Conservation (phyloP, 2,888 invertebrate species). For the Scotopteryx bipunctaria region DNA sequence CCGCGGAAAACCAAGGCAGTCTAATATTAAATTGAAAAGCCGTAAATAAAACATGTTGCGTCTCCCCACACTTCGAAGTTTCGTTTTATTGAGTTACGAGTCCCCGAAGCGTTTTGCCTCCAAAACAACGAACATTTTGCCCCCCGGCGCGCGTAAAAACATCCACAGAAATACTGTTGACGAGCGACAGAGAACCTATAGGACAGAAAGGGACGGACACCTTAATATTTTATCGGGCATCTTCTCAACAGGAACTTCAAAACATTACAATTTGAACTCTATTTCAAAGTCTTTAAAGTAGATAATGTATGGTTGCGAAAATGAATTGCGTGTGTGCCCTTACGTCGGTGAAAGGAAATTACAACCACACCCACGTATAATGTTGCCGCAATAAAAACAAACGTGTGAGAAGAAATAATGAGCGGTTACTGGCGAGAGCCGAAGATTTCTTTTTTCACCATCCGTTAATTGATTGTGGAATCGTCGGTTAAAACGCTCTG, state of each 20-base stretch:
- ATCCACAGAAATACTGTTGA: constrained; percentile 65
- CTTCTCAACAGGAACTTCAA: constrained; percentile 65
- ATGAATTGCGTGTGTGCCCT: constrained; percentile 81
- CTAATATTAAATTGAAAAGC: constrained; percentile 74
- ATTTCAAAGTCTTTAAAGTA: constrained; percentile 28
- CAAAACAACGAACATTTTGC: constrained; percentile 83
- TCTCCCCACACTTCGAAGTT: constrained; percentile 69
- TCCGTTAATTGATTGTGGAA: constrained; percentile 77
- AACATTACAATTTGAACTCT: constrained; percentile 45
- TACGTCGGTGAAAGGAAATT: constrained; percentile 84
- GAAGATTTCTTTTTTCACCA: constrained; percentile 69
- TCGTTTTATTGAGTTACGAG: constrained; percentile 81
- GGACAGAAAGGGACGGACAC: constrained; percentile 73
- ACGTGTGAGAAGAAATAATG: constrained; percentile 83
- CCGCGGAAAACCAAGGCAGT: constrained; percentile 63
- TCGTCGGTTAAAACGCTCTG: constrained; percentile 47
- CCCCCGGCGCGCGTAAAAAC: constrained; percentile 83
- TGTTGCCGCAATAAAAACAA: constrained; percentile 82
- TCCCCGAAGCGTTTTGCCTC: constrained; percentile 83
- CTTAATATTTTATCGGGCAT: constrained; percentile 81
- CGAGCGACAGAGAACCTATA: constrained; percentile 64
- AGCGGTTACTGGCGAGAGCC: constrained; percentile 79
- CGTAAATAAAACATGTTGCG: constrained; percentile 82
- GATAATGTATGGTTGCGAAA: constrained; percentile 41
- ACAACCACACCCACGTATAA: constrained; percentile 84